phyloP scores from a whole-genome alignment of 2,113 vertebrate species.

The Anolis carolinensis region DNA sequence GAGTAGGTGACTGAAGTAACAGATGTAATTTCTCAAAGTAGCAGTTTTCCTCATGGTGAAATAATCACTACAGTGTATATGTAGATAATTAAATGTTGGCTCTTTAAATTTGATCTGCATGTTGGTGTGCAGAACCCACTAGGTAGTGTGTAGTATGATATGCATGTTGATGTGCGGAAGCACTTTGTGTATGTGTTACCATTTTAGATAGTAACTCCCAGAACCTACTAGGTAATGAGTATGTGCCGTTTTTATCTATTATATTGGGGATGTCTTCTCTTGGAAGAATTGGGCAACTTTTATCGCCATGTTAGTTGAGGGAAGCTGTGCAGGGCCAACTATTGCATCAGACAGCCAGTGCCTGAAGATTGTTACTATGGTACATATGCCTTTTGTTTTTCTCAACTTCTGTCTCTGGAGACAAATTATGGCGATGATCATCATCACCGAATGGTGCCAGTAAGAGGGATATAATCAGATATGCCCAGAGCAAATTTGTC shows the following conservation, averaged over 20 bases:
- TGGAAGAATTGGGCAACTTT: background rate
- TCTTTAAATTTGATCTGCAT: no score
- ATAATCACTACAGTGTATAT: background rate
- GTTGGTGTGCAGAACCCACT: no score
- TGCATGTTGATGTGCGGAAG: no score
- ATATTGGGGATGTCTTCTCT: no score
- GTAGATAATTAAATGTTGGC: background rate
- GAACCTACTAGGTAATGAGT: background rate
- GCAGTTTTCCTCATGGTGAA: background rate
- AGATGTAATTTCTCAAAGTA: background rate
- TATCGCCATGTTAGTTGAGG: background rate
- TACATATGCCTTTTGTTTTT: background rate
- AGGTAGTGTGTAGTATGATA: no score
- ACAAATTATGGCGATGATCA: slow-evolving; percentile 1
- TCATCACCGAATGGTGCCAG: background rate
- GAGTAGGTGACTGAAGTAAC: background rate
- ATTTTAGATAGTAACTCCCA: no score
- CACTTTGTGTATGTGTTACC: no score
- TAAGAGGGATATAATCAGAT: background rate
- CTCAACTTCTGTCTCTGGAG: background rate
- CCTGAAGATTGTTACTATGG: background rate
- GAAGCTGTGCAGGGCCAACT: background rate
- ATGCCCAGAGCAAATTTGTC: background rate
- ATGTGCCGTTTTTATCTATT: background rate
- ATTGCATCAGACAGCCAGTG: background rate